Base-by-base conservation (phyloP, 1,140 invertebrate genomes). In the Pogonognathellus flavescens region DNA sequence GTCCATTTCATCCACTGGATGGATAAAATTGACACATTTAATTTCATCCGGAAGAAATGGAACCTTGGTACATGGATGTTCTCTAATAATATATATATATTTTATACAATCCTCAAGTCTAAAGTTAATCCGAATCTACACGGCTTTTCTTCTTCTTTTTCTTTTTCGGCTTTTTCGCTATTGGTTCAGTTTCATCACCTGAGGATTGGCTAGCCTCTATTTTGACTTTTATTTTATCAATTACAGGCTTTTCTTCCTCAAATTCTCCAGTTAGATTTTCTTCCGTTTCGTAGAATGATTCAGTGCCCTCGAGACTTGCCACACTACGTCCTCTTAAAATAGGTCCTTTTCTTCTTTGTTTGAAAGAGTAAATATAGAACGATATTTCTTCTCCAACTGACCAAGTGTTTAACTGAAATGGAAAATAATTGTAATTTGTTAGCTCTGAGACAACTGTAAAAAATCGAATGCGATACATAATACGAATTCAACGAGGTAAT, bases 331-430 rank as follows among this genome's bases (percentile, higher is more conserved):
- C 81, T 70, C 53, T n/a, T n/a, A 86, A 18, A 16, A 83, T 41
- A 53, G 86, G 86, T 6, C 87, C 86, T 82, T 86, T 88, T 22
- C 83, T 20, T 53, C 86, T 50, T 13, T 86, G n/a, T 16, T 81
- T 14, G 55, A 84, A 87, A 2, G 84, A 87, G 20, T 82, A 72
- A 18, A 88, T 52, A 20, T 16, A 14, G 49, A 88, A 87, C 1
- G 70, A 25, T 8, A 88, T 55, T 72, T 82, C 82, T 22, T 86
- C 84, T 2, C 81, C 87, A 20, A 86, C 25, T 18, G 59, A 84
- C 87, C 87, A 88, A n/a, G 7, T 80, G 0, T 85, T 31, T 14
- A 88, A 31, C 87, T 86, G 22, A 49, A 86, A 86, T 20, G 11
- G 22, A 84, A 49, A 22, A 53, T 60, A n/a, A 53, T 13, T 18